Base-by-base conservation (phyloP, 2,113 vertebrate species). In the Alexandromys fortis region DNA sequence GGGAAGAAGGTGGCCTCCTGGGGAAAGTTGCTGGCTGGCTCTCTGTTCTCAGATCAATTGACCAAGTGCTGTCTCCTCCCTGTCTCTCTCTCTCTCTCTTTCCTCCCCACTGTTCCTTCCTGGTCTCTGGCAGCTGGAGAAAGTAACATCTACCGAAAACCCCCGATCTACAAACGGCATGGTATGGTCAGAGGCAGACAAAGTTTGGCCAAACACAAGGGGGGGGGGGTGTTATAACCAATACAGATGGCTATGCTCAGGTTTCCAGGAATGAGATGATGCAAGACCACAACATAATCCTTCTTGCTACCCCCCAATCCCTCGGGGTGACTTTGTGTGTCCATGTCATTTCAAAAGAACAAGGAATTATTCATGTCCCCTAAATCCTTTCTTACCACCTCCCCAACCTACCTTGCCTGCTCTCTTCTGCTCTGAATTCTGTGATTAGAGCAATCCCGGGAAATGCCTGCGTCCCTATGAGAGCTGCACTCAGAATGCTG, bases 81-180 rank as follows among this genome's bases (percentile, higher is more conserved):
- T 55, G 49, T n/a, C 77, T 55, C 77, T n/a, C 52, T 89, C 77
- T n/a, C 52, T 89, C 76, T 79, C 19, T 93, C 58, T 82, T 70
- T 90, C 38, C 91, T 88, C 42, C 77, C 47, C 63, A 2, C 38
- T 76, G 38, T 49, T 70, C 92, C 77, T 92, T 77, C 90, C 78
- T 52, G 89, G 22, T 89, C 92, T 85, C 81, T 92, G 99, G 99
- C 99, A 98, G 99, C 99, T 88, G 99, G 98, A 94, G 99, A 99
- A 95, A 99, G 99, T 97, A 99, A 99, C 99, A 99, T 99, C 99
- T 99, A 99, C 99, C 98, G 99, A 99, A 99, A 99, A 96, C 99
- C 99, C 14, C 99, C 99, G 98, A 99, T 99, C 99, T 99, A 99
- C 99, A 99, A 99, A 98, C 99, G 99, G 98, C 99, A 99, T 98